Evolutionary conservation across 2,113 vertebrate species (phyloP).

Genomic region (Sinocyclocheilus anophthalmus): DNA sequence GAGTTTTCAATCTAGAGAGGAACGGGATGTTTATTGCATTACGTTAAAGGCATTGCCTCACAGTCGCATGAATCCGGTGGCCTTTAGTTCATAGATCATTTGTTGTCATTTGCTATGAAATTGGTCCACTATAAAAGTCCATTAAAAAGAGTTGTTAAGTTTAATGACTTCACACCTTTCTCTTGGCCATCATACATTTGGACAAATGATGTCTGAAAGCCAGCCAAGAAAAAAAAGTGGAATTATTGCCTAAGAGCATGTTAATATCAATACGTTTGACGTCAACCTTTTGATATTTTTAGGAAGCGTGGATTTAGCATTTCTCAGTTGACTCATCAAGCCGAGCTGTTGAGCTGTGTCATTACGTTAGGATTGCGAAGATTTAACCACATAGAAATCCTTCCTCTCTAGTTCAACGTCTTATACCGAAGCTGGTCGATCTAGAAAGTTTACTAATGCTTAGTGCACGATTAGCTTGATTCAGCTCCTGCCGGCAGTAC

Average conservation of each 20-base stretch:
- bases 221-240: background rate
- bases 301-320: background rate
- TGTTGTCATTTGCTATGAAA: constrained; percentile 16
- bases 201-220: background rate
- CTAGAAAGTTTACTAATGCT: constrained; percentile 18
- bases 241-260: background rate
- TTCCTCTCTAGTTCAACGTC: background rate
- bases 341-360: constrained; percentile 14
- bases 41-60: constrained; percentile 38
- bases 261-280: background rate
- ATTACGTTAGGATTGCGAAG: constrained; percentile 1
- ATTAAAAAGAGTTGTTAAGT: constrained; percentile 20
- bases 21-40: constrained; percentile 10
- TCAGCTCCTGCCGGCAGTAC: background rate
- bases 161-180: constrained; percentile 19
- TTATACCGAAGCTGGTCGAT: constrained; percentile 22
- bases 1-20: background rate
- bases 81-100: constrained; percentile 35
- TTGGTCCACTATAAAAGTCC: constrained; percentile 7
- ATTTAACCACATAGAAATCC: constrained; percentile 9
- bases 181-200: background rate
- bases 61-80: constrained; percentile 1
- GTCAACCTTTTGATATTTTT: constrained; percentile 20
- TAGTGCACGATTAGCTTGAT: constrained; percentile 29
- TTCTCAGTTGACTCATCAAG: background rate